phyloP scores from a whole-genome alignment of 2,797 vertebrate species.

The Trachurus trachurus region DNA sequence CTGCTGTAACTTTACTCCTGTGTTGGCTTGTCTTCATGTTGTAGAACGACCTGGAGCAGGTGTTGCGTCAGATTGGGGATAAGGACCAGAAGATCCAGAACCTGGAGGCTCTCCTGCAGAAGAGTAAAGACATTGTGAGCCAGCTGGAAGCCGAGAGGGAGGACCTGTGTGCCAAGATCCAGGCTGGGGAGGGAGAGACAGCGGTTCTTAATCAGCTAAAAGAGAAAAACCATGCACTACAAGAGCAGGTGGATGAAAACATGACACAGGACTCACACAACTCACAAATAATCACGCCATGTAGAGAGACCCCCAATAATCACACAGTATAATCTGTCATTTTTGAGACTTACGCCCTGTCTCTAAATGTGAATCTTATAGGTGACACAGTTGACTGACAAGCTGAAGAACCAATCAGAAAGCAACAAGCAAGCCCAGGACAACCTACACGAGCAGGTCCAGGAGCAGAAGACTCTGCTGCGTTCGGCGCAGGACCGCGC shows the following conservation, averaged over 20 bases:
- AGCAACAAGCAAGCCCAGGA: constrained; percentile 99
- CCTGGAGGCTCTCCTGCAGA: constrained; percentile 97
- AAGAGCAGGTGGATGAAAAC: constrained; percentile 89
- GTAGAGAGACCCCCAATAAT: background rate
- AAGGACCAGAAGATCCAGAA: constrained; percentile 99
- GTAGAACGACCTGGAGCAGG: constrained; percentile 98
- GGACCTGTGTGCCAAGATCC: constrained; percentile 97
- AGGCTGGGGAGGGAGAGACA: constrained; percentile 97
- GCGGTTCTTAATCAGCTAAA: constrained; percentile 96
- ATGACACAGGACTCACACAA: background rate
- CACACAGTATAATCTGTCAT: background rate
- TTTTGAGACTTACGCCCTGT: background rate
- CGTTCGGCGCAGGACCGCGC: constrained; percentile 93
- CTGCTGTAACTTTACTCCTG: background rate
- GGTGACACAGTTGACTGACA: constrained; percentile 94
- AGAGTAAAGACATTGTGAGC: constrained; percentile 94
- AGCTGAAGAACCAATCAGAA: constrained; percentile 98
- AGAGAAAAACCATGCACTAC: constrained; percentile 95
- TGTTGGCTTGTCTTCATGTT: constrained; percentile 37
- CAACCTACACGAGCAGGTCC: constrained; percentile 96
- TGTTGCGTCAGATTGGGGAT: constrained; percentile 97
- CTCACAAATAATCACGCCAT: background rate
- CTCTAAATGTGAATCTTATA: constrained; percentile 61
- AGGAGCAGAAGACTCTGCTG: constrained; percentile 95
- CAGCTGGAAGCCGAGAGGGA: constrained; percentile 96